A percentile compares a stretch with the other conserved stretches of the same genome.
phyloP scores from a whole-genome alignment of 1,140 invertebrate species.

The Lepidurus packardi region DNA sequence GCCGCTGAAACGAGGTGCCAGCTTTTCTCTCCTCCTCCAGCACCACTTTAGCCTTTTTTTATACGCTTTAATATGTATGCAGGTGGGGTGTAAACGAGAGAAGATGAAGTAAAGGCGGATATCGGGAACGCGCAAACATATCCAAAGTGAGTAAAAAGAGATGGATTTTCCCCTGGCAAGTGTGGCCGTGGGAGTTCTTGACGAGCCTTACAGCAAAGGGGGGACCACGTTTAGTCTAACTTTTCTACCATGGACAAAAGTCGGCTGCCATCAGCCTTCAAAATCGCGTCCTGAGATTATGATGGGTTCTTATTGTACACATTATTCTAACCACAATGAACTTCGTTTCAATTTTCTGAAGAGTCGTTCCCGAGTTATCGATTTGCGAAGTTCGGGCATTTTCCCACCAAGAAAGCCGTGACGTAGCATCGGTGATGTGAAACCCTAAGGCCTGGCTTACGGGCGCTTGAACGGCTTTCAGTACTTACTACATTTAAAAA shows the following conservation, averaged over 20 bases:
- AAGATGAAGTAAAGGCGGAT: constrained; percentile 6
- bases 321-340: too few species aligned
- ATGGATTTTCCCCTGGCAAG: not conserved
- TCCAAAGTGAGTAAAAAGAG: not conserved
- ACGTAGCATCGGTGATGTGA: too few species aligned
- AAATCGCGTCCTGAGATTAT: not conserved
- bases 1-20: not conserved
- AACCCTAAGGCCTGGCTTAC: too few species aligned
- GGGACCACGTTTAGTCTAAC: not conserved
- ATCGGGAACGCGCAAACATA: not conserved
- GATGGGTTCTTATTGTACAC: too few species aligned
- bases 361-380: too few species aligned
- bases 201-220: not conserved
- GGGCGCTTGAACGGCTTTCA: too few species aligned
- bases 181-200: constrained; percentile 10
- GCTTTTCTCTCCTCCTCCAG: not conserved
- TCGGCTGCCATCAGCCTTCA: not conserved
- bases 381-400: too few species aligned
- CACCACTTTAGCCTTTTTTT: constrained; percentile 1
- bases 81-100: not conserved
- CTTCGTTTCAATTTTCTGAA: too few species aligned
- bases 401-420: too few species aligned
- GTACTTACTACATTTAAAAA: too few species aligned
- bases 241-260: not conserved
- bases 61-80: constrained; percentile 9